These are phyloP conservation scores for Fistularia commersonii DNA, from an alignment of 2,797 vertebrate genomes.

Conservation along the genomic window DNA sequence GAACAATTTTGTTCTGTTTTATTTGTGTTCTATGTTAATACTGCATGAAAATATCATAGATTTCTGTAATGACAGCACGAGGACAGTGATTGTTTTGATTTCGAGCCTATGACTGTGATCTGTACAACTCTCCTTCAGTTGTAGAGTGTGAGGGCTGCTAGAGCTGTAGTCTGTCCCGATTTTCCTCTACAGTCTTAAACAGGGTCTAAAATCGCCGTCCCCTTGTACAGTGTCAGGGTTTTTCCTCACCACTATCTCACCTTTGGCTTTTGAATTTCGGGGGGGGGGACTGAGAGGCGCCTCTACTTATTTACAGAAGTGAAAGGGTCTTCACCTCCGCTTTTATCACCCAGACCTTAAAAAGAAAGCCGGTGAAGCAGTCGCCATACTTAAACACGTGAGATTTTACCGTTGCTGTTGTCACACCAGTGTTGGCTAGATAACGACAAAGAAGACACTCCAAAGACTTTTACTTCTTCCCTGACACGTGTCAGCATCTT, in stretches of 20 bases:
- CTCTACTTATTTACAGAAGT: conserved; percentile 32
- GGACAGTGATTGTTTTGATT: conserved; percentile 52
- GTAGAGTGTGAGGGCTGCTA: conserved; percentile 48
- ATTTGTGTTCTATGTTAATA: conserved; percentile 67
- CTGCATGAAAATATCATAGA: conserved; percentile 74
- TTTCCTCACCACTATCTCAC: conserved; percentile 41
- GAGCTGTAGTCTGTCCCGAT: conserved; percentile 42
- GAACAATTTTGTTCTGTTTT: conserved; percentile 52
- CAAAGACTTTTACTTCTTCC: conserved; percentile 69
- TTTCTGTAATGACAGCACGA: conserved; percentile 68
- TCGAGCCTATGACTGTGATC: conserved; percentile 54
- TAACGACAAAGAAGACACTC: conserved; percentile 45
- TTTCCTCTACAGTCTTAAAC: conserved; percentile 76
- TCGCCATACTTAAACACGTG: conserved; percentile 50
- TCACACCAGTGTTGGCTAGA: conserved; percentile 34
- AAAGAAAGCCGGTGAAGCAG: conserved; percentile 48
- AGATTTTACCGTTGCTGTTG: conserved; percentile 26
- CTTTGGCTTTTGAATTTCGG: conserved; percentile 41
- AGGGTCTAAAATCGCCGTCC: conserved; percentile 62
- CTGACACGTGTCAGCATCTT: conserved; percentile 27
- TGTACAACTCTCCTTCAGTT: conserved; percentile 46
- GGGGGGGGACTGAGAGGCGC: conserved; percentile 3
- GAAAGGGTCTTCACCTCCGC: conserved; percentile 41
- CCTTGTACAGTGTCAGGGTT: conserved; percentile 55
- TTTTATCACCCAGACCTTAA: conserved; percentile 69